Percentiles rank a stretch among this genome's conserved stretches.
phyloP scores from a whole-genome alignment of 2,888 invertebrate species.

The Agrochola macilenta region DNA sequence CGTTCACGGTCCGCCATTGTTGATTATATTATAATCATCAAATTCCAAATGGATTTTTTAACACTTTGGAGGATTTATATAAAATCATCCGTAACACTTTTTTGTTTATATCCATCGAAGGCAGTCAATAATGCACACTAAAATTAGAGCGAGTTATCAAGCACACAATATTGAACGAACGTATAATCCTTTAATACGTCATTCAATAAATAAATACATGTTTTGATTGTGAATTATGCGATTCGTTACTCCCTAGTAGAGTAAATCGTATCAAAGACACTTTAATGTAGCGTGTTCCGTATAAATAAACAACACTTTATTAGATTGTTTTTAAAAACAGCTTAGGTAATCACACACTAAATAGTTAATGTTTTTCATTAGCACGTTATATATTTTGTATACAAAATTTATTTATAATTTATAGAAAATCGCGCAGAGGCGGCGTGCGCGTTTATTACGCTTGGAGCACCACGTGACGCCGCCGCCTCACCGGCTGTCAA shows the following conservation, averaged over 20 bases:
- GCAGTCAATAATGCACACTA: conserved; percentile 61
- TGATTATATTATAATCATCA: conserved; percentile 78
- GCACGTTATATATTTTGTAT: conserved; percentile 77
- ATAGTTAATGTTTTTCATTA: conserved; percentile 70
- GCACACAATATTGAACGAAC: conserved; percentile 58
- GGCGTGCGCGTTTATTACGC: conserved; percentile 84
- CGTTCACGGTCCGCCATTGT: conserved; percentile 91
- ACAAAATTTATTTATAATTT: conserved; percentile 84
- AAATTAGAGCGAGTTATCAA: conserved; percentile 55
- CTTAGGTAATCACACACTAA: conserved; percentile 66
- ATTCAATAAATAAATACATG: conserved; percentile 65
- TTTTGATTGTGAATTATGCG: conserved; percentile 60
- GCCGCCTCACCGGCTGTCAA: conserved; percentile 89
- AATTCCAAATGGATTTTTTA: conserved; percentile 75
- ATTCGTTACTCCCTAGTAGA: conserved; percentile 71
- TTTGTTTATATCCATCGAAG: conserved; percentile 75
- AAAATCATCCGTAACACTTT: conserved; percentile 75
- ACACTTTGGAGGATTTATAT: conserved; percentile 74
- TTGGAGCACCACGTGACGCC: conserved; percentile 79
- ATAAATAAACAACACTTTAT: conserved; percentile 66
- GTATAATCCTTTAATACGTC: conserved; percentile 57
- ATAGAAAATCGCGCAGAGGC: conserved; percentile 87
- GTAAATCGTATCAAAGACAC: conserved; percentile 82
- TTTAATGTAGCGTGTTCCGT: conserved; percentile 67
- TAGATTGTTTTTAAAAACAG: conserved; percentile 60